Evolutionary conservation across 2,113 vertebrate genomes (phyloP), one percentile per base, ranked within the genome.

Genomic region (Menura novaehollandiae): DNA sequence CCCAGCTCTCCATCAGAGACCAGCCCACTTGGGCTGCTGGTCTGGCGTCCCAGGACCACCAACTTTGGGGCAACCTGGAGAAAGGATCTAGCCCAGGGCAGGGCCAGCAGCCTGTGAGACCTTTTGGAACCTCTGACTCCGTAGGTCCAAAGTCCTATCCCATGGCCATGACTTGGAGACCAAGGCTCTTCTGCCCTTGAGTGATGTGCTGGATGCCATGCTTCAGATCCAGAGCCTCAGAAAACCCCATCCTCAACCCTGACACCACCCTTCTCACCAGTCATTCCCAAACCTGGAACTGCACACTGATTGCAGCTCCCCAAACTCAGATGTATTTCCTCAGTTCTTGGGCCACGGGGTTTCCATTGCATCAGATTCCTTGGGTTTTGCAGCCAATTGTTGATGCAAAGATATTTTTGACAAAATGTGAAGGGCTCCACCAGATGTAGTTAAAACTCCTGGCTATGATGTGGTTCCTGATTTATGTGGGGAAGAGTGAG

Each of bases 321-420:
- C 55, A 76, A 6, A 35, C 14, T 69, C 3, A 4, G 16, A n/a
- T 80, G 53, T 15, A 6, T 74, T 81, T 66, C 26, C 51, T 27
- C 22, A 46, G 10, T 46, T 87, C 39, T 69, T 28, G 22, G n/a
- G 10, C 49, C 24, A 17, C 0, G 0, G 32, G 27, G 3, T 58
- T 93, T 90, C 51, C 28, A 27, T 10, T 72, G 14, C 8, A 32
- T 53, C 32, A 41, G 7, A 15, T 60, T 69, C 28, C 27, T 78
- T 71, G 43, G 16, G 37, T 91, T 69, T 58, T 86, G 46, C 37
- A 77, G 43, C 1, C 13, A 33, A 16, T 35, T 69, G 13, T 46
- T 75, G 21, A 55, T 64, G 39, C 13, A 55, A 71, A 83, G 28
- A 6, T 49, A 22, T 41, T 91, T 88, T 76, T 69, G 49, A 69